Conservation (phyloP, 2,113 vertebrate species). For the Tetrao urogallus region DNA sequence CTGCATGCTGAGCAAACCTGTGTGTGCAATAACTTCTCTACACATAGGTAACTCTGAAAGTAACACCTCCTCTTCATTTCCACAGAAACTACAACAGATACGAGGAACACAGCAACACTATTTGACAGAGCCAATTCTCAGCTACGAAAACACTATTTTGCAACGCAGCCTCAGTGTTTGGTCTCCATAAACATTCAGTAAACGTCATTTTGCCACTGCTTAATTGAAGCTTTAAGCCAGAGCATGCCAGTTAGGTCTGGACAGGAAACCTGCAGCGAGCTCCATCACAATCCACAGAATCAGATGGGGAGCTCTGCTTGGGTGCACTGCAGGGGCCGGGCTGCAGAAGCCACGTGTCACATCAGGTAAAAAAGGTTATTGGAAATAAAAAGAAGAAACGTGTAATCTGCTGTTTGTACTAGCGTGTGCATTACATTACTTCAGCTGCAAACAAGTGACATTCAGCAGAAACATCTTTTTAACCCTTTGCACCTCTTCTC, state of each 20-base stretch:
- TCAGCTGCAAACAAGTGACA: rapidly evolving
- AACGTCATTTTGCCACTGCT: neutral
- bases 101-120: too few species aligned
- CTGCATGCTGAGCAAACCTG: neutral
- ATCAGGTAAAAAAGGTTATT: neutral
- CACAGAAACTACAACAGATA: too few species aligned
- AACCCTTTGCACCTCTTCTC: neutral
- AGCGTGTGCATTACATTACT: neutral
- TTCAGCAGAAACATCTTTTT: neutral
- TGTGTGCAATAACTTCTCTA: neutral
- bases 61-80: too few species aligned
- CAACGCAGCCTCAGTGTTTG: too few species aligned
- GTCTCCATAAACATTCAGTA: too few species aligned
- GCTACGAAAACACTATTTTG: too few species aligned
- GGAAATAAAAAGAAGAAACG: neutral
- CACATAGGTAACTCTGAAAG: too few species aligned
- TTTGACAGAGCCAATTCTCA: too few species aligned
- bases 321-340: neutral
- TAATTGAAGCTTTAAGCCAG: neutral
- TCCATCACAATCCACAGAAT: neutral
- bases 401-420: neutral
- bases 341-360: neutral
- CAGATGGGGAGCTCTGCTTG: neutral
- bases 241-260: neutral
- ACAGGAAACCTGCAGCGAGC: neutral